A percentile compares a stretch with the other conserved stretches of the same genome.
Evolutionary conservation across 2,113 vertebrate species (phyloP).

Genomic region (Bos javanicus): DNA sequence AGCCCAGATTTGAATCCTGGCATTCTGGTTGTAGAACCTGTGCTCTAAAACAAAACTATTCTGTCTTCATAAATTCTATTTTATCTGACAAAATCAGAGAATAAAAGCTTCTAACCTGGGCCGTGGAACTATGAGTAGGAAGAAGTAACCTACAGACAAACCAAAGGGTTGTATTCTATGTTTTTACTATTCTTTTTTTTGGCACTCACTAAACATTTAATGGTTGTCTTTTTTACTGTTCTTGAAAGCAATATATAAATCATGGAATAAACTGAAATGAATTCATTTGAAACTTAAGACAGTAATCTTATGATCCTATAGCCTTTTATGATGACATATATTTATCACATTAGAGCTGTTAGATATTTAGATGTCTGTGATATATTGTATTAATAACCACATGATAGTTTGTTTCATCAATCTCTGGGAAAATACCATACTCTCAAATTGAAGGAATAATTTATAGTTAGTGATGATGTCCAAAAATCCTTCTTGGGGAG

Average conservation of each 20-base stretch:
- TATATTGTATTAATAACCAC: neutral
- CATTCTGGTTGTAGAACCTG: neutral
- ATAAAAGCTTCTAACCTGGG: neutral
- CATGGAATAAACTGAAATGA: neutral
- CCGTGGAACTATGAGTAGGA: neutral
- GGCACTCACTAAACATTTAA: neutral
- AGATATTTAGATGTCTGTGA: neutral
- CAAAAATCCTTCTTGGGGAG: neutral
- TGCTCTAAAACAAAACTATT: neutral
- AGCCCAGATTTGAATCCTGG: neutral
- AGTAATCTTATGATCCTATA: neutral
- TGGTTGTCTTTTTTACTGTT: neutral
- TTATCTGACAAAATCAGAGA: neutral
- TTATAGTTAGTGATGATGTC: neutral
- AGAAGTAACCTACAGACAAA: neutral
- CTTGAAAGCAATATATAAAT: neutral
- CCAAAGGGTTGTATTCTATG: neutral
- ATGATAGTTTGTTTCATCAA: neutral
- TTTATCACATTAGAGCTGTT: neutral
- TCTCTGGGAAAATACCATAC: neutral
- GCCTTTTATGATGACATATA: neutral
- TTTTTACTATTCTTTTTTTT: neutral
- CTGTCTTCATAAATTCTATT: neutral
- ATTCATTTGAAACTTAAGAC: neutral
- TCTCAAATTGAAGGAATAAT: constrained; percentile 26